A percentile compares a stretch with the other conserved stretches of the same genome.
Conservation (phyloP, 2,113 vertebrate species). For the Nyctereutes procyonoides region DNA sequence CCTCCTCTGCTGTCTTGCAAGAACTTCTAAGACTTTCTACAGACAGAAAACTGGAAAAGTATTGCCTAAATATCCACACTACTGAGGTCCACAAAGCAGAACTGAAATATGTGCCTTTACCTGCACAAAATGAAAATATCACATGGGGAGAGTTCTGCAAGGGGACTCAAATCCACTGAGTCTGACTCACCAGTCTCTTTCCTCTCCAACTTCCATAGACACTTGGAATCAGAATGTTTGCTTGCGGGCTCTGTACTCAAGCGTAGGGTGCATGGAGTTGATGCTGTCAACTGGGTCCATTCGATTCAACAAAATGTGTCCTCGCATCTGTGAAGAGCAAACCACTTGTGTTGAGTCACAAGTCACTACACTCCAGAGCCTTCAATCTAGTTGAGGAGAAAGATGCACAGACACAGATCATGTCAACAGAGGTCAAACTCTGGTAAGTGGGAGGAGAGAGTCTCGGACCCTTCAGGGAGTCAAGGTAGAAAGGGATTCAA, state of each 20-base stretch:
- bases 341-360: not conserved
- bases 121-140: conserved; percentile 9
- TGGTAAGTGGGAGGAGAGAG: not conserved
- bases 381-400: not conserved
- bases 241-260: conserved; percentile 42
- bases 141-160: not conserved
- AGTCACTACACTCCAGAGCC: conserved; percentile 20
- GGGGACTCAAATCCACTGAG: not conserved
- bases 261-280: not conserved
- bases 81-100: not conserved
- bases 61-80: not conserved
- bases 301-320: conserved; percentile 41
- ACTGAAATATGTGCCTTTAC: conserved; percentile 17
- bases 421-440: not conserved
- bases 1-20: not conserved
- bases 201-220: not conserved
- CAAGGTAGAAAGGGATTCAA: conserved; percentile 3
- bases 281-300: not conserved
- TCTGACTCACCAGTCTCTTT: not conserved
- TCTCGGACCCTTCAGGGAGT: not conserved
- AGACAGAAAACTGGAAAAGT: conserved; percentile 41
- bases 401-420: not conserved
- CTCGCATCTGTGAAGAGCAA: conserved; percentile 21
- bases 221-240: conserved; percentile 20
- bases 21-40: not conserved